Evolutionary conservation across 2,888 invertebrate genomes (phyloP), one percentile per base, ranked within the genome.

Genomic region (Synanthedon myopaeformis): DNA sequence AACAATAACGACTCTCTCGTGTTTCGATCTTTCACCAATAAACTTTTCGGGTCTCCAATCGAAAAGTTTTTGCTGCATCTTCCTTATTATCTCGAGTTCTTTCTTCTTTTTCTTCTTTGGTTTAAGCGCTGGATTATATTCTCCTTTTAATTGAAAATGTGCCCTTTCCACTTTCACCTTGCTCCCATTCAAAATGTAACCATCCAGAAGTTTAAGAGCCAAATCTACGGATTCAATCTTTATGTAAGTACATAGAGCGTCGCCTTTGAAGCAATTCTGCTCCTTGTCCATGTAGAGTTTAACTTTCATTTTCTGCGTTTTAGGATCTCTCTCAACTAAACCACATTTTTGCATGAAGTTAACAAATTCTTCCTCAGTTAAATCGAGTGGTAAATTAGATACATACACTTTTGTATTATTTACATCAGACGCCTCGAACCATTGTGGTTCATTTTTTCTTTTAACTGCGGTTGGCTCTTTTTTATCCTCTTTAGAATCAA

Each of bases 331-430:
- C 90, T 96, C 96, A 41, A 99, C 92, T 59, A 99, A 90, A 4
- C 99, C 99, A 89, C 95, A 99, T 81, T 99, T 99, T 64, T 93
- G 92, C 95, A 99, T 98, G 42, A 99, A 83, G 71, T 96, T 94
- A 50, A 94, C 90, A 82, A 97, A 96, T 72, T 95, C 95, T 59
- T 97, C 94, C 69, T 97, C 93, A 0, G 94, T 96, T 55, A 96
- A 91, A 65, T 97, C 96, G 54, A 90, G 71, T 0, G 99, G 99
- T 61, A 99, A 88, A 72, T 96, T 96, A 23, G 94, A 93, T 3
- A 99, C 97, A 85, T 99, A 99, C 0, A 99, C 97, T 78, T 97
- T 97, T 2, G 97, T 97, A 73, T 97, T 98, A 5, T 67, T 80
- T 23, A 92, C 91, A 55, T 96, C 94, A 58, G 96, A 92, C 41